A percentile compares a stretch with the other conserved stretches of the same genome.
Conservation (phyloP, 2,797 vertebrate genomes). For the Pempheris klunzingeri region DNA sequence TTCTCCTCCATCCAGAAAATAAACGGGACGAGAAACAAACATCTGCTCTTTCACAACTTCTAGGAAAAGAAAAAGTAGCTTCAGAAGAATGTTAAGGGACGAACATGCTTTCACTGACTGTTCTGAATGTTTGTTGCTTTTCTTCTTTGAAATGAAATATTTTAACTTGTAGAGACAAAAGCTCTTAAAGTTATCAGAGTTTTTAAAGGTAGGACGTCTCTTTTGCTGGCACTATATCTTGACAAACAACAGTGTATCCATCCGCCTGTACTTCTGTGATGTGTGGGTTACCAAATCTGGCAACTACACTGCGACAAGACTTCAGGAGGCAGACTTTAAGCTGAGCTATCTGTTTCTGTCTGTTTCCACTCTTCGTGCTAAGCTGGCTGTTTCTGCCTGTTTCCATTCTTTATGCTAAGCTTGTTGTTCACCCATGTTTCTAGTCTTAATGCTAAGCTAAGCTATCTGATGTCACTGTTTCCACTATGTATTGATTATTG, state of each 20-base stretch:
- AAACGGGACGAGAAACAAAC: background rate
- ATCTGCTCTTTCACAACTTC: too few species aligned
- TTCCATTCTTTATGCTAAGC: too few species aligned
- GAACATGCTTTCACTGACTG: too few species aligned
- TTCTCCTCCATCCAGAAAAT: background rate
- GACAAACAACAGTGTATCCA: background rate
- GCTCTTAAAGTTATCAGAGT: background rate
- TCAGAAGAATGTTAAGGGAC: too few species aligned
- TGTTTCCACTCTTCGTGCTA: slow-evolving; percentile 4
- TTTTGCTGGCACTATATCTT: background rate
- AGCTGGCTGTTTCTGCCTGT: background rate
- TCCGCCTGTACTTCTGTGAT: background rate
- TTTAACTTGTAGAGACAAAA: background rate
- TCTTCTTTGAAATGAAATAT: too few species aligned
- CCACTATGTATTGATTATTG: background rate
- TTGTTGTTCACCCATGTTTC: too few species aligned
- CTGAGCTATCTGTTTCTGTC: background rate
- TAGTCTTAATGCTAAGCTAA: too few species aligned
- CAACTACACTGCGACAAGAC: background rate
- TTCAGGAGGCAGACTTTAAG: background rate
- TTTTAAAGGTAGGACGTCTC: background rate
- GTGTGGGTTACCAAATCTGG: background rate
- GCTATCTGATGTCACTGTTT: too few species aligned
- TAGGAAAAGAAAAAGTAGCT: too few species aligned
- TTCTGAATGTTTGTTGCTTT: too few species aligned